phyloP scores from a whole-genome alignment of 2,888 invertebrate genomes.

The Epistrophella euchroma region DNA sequence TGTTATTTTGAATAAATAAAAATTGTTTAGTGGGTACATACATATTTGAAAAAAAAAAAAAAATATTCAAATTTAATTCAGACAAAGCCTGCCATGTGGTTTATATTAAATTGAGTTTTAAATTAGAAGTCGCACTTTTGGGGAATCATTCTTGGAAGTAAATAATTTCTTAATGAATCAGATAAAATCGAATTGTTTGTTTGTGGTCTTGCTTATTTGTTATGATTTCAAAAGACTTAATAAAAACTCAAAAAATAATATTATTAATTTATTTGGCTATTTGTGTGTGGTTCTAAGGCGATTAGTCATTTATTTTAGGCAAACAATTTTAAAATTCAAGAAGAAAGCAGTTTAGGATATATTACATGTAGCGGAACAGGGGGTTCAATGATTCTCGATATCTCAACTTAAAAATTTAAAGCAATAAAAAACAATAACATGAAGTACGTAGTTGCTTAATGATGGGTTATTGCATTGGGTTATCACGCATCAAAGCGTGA shows the following conservation, averaged over 20 bases:
- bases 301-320: not conserved
- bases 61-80: constrained; percentile 34
- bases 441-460: too few species aligned
- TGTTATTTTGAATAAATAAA: constrained; percentile 1
- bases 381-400: too few species aligned
- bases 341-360: too few species aligned
- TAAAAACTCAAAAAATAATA: not conserved
- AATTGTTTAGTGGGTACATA: constrained; percentile 3
- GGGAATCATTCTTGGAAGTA: constrained; percentile 9
- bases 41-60: not conserved
- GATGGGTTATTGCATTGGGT: too few species aligned
- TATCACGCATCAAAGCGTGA: too few species aligned
- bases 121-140: constrained; percentile 18
- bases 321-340: not conserved
- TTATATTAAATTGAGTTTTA: constrained; percentile 1
- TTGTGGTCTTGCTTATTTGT: constrained; percentile 19
- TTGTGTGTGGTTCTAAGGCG: not conserved
- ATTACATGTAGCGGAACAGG: too few species aligned
- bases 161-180: constrained; percentile 29
- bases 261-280: not conserved
- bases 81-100: constrained; percentile 10
- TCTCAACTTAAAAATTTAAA: too few species aligned
- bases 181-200: constrained; percentile 2
- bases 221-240: not conserved
- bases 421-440: too few species aligned